phyloP scores from a whole-genome alignment of 2,113 vertebrate species.

The Macrotis lagotis region DNA sequence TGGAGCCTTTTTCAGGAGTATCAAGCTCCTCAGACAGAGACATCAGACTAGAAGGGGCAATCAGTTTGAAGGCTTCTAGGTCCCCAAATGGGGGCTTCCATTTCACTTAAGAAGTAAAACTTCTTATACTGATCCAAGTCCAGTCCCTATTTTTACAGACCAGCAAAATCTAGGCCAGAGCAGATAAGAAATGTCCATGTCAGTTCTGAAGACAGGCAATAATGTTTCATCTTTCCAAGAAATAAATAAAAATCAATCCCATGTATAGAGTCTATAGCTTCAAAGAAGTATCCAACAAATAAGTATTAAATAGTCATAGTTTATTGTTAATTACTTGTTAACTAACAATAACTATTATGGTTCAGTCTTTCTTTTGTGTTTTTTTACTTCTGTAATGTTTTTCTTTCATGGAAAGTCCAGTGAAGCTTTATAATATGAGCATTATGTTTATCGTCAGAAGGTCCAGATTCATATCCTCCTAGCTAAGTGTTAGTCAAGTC shows the following conservation, averaged over 20 bases:
- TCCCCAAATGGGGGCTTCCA: neutral
- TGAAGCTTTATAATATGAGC: neutral
- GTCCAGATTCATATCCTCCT: neutral
- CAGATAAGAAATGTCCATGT: neutral
- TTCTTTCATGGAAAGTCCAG: neutral
- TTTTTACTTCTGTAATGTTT: neutral
- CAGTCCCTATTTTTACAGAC: constrained; percentile 7
- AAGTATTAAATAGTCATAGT: neutral
- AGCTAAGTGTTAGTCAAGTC: neutral
- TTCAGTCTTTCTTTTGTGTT: neutral
- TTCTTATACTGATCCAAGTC: neutral
- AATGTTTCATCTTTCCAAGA: neutral
- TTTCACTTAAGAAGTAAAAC: neutral
- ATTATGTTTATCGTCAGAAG: neutral
- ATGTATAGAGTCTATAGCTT: neutral
- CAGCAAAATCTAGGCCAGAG: neutral
- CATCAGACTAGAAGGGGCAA: neutral
- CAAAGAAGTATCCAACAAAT: neutral
- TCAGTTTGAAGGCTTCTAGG: neutral
- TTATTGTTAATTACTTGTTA: neutral
- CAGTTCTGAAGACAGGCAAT: neutral
- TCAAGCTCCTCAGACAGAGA: neutral
- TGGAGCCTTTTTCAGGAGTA: rapidly evolving
- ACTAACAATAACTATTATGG: neutral
- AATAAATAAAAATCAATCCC: neutral